Base-by-base conservation (phyloP, 1,140 invertebrate genomes). In the Drosophila gunungcola region DNA sequence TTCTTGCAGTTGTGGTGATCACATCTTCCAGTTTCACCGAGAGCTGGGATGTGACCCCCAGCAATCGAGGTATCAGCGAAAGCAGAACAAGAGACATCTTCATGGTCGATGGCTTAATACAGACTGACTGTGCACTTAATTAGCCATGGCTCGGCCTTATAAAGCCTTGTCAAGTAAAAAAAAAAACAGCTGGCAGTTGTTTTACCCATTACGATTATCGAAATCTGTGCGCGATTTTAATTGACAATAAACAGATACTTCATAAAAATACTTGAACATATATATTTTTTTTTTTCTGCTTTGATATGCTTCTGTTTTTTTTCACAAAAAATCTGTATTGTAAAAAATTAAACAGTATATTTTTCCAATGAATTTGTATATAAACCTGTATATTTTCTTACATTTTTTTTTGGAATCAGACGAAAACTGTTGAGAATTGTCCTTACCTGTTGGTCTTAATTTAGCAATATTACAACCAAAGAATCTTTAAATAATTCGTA, bases 101-200 rank as follows among this genome's bases (percentile, higher is more conserved):
- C 67, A 70, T 68, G 62, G 6, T 55, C 11, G 16, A 38, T 41
- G 27, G 57, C 5, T 27, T 0, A 2, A 12, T 3, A 9, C 27
- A 9, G 3, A 5, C 1, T 4, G 6, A 54, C 25, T 68, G 34
- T 55, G 13, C 5, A 2, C 27, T 9, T 39, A 34, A n/a, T 0
- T 10, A 27, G 4, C 3, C 1, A 11, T 7, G 1, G 2, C 5
- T 3, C 27, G 7, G 27, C 12, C 29, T 70, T 70, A 41, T 70
- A 70, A 70, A 65, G 48, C 38, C 0, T 9, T 27, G n/a, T 36
- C 7, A 21, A 5, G 3, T 6, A 16, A 3, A 10, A 49, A 3
- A 10, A 49, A 39, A 52, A 69, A 43, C 67, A 49, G 51, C 67
- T 70, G 67, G 41, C 29, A 72, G 52, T 49, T 72, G 68, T 41